Evolutionary conservation across 2,113 vertebrate species (phyloP), one percentile per base, ranked within the genome.

Genomic region (Tetrao urogallus): DNA sequence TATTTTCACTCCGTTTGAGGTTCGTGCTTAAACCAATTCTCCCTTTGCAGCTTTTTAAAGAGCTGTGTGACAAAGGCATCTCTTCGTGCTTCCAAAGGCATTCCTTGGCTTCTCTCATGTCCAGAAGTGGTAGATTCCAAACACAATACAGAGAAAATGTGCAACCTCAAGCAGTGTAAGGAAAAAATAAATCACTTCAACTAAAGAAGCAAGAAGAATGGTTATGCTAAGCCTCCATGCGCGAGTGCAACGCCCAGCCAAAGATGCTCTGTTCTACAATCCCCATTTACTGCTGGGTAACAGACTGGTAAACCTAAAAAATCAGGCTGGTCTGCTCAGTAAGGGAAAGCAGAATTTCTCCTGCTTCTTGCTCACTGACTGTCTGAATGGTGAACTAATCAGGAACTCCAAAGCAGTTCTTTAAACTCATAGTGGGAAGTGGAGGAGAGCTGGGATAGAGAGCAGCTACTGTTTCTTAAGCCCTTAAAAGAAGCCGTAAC

Each of bases 21-120:
- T 43, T 40, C 25, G 4, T 2, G 1, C 64, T 84, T 45, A 89
- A 96, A 85, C 45, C 2, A 95, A 78, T 67, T 90, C 57, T 65
- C 76, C 79, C 42, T 54, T 63, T 18, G 14, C 36, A n/a, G 61
- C 22, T 90, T 88, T 83, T 72, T 61, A 75, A 83, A 72, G 73
- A 40, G 47, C 34, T 36, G 69, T 24, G 24, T 36, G 75, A 93
- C 95, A 94, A 86, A 94, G 77, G 19, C 76, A 42, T 64, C 78
- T 83, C 92, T 83, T 82, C 88, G 90, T 73, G 56, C 91, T 82
- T 85, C 56, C 45, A 83, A 64, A 92, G 82, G 58, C 0, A 4
- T 71, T 84, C 72, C 81, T 66, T 48, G 83, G 76, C 61, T 81
- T 32, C 91, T 81, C 84, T 75, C 73, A 25, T 7, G 48, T 65